phyloP scores from a whole-genome alignment of 2,797 vertebrate species.

The Rhynchotus rufescens region DNA sequence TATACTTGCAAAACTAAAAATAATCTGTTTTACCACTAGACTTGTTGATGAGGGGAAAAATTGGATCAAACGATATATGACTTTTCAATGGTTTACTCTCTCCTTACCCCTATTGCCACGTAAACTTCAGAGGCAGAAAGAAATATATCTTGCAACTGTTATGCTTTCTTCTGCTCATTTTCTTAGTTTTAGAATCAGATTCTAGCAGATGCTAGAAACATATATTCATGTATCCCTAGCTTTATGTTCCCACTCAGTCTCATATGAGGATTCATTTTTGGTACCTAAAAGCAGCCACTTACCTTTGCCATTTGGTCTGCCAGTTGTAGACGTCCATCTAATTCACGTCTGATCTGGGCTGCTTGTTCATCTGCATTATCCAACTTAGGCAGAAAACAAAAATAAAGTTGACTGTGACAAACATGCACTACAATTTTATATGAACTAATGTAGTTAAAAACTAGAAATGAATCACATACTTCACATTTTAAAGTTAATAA shows the following conservation, averaged over 20 bases:
- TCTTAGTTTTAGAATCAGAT: neutral
- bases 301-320: conserved; percentile 93
- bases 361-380: conserved; percentile 98
- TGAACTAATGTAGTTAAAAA: neutral
- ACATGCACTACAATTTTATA: neutral
- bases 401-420: neutral
- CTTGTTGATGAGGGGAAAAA: neutral
- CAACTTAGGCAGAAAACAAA: conserved; percentile 81
- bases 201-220: neutral
- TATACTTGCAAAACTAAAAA: neutral
- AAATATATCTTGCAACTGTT: neutral
- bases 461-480: neutral
- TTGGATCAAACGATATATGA: neutral
- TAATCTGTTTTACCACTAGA: neutral
- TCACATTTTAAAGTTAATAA: neutral
- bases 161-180: neutral
- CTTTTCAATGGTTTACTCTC: neutral
- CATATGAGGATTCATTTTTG: neutral
- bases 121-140: neutral
- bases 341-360: conserved; percentile 95
- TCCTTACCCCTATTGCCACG: neutral
- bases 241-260: neutral
- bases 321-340: conserved; percentile 92
- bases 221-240: no score
- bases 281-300: conserved; percentile 27